phyloP scores from a whole-genome alignment of 1,140 invertebrate genomes.

The Aphaenogaster rudis region DNA sequence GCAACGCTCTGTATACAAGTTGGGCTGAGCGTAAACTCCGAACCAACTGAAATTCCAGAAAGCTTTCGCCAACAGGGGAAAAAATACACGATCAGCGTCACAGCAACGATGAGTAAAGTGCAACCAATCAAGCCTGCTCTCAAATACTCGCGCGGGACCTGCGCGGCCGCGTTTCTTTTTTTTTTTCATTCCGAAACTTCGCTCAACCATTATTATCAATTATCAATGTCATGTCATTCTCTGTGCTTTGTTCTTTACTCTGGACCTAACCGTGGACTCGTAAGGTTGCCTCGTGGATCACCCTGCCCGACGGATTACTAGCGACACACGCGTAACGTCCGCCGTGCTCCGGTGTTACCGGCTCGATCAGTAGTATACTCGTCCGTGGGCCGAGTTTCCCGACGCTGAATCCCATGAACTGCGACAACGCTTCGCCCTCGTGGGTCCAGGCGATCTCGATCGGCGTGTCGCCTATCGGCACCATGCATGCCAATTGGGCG shows the following conservation, averaged over 20 bases:
- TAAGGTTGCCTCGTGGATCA: slow-evolving; percentile 87
- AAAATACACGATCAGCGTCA: slow-evolving; percentile 72
- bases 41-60: slow-evolving; percentile 73
- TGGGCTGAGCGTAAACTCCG: slow-evolving; percentile 30
- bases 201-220: slow-evolving; percentile 60
- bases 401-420: slow-evolving; percentile 85
- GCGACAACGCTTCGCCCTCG: slow-evolving; percentile 85
- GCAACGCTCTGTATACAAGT: slow-evolving; percentile 70
- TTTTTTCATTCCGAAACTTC: slow-evolving; percentile 69
- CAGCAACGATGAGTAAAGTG: slow-evolving; percentile 74
- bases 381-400: slow-evolving; percentile 87
- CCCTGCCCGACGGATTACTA: slow-evolving; percentile 89
- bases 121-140: slow-evolving; percentile 75
- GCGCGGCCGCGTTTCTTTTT: slow-evolving; percentile 55
- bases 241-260: slow-evolving; percentile 69
- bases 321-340: slow-evolving; percentile 91
- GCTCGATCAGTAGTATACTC: slow-evolving; percentile 87
- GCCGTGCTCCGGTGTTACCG: slow-evolving; percentile 87
- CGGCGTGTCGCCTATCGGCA: slow-evolving; percentile 91
- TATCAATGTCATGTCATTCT: slow-evolving; percentile 66
- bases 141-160: slow-evolving; percentile 64
- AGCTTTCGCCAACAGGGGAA: slow-evolving; percentile 70
- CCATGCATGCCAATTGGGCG: slow-evolving; percentile 91
- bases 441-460: slow-evolving; percentile 90
- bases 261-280: slow-evolving; percentile 88